Conservation (phyloP, 2,113 vertebrate genomes). For the Salvelinus alpinus region DNA sequence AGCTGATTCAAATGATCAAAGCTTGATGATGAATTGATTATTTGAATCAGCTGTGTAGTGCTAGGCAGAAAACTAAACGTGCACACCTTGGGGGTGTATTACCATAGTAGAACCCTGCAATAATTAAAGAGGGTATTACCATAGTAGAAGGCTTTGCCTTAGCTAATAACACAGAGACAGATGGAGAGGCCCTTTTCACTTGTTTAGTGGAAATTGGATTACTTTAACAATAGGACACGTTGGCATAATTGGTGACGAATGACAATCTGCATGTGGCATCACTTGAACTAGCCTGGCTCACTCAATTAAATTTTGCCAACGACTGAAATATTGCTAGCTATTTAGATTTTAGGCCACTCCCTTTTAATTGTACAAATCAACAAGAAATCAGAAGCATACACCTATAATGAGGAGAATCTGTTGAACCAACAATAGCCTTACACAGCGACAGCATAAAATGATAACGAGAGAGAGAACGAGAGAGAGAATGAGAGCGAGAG, state of each 20-base stretch:
- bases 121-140: slow-evolving; percentile 32
- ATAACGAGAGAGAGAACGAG: not conserved
- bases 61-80: no score
- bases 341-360: not conserved
- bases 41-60: no score
- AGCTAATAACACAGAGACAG: slow-evolving; percentile 47
- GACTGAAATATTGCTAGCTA: not conserved
- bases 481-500: not conserved
- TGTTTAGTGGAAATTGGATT: slow-evolving; percentile 48
- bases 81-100: slow-evolving; percentile 13
- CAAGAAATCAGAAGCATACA: no score
- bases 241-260: not conserved
- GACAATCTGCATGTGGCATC: not conserved
- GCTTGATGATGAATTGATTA: no score
- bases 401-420: no score
- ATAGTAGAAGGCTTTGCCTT: slow-evolving; percentile 50
- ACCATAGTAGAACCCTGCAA: slow-evolving; percentile 20
- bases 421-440: not conserved
- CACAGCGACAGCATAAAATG: not conserved
- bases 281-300: not conserved
- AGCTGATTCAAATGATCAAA: no score
- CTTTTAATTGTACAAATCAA: not conserved
- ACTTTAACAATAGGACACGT: slow-evolving; percentile 24
- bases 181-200: slow-evolving; percentile 39
- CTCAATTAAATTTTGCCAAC: not conserved